Conservation (phyloP, 2,113 vertebrate species). For the Thomomys bottae region DNA sequence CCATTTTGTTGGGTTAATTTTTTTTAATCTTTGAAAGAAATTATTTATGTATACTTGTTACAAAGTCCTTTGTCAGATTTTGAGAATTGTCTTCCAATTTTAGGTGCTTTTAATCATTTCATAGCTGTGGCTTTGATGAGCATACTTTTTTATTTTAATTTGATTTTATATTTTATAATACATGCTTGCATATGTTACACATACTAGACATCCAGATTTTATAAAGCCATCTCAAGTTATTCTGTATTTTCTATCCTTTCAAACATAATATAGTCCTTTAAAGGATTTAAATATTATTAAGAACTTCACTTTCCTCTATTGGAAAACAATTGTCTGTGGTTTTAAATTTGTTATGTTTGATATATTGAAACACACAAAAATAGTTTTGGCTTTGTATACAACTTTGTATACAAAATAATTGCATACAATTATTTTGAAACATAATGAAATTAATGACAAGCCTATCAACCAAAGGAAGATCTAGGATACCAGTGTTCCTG, state of each 20-base stretch:
- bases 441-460: not conserved
- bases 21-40: not conserved
- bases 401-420: too few relatives aligned
- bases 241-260: constrained; percentile 22
- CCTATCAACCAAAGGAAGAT: not conserved
- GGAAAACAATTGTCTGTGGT: not conserved
- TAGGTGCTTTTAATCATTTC: not conserved
- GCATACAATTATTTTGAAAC: not conserved
- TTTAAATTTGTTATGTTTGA: constrained; percentile 32
- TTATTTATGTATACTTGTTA: constrained; percentile 10
- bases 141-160: constrained; percentile 8
- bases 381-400: not conserved
- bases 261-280: not conserved
- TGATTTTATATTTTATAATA: not conserved
- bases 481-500: not conserved
- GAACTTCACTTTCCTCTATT: not conserved
- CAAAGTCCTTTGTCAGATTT: constrained; percentile 36
- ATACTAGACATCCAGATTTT: constrained; percentile 31
- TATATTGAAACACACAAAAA: not conserved
- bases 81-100: not conserved
- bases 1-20: not conserved
- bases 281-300: constrained; percentile 12
- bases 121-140: constrained; percentile 20
- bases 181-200: not conserved
- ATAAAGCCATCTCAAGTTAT: not conserved